phyloP scores from a whole-genome alignment of 1,140 invertebrate species.

The Conus ventricosus region DNA sequence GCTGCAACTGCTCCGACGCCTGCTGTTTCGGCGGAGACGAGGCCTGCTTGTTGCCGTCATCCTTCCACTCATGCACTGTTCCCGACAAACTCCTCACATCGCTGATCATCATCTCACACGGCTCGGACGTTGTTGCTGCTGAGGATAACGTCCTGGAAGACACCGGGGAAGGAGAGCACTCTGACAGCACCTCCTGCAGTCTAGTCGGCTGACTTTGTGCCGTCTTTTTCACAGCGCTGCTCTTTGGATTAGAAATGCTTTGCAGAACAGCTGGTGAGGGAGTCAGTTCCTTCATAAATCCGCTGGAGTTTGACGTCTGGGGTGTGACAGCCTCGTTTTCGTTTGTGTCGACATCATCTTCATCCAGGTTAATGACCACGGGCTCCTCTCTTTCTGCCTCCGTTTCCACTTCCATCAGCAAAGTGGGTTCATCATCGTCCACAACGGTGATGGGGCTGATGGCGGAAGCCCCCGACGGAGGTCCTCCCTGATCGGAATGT shows the following conservation, averaged over 20 bases:
- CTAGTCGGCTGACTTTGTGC: background rate
- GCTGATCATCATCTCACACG: conserved; percentile 4
- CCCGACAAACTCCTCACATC: conserved; percentile 2
- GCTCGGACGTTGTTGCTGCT: background rate
- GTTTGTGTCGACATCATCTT: conserved; percentile 18
- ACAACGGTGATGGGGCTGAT: conserved; percentile 34
- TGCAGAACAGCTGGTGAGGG: background rate
- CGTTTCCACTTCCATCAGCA: conserved; percentile 48
- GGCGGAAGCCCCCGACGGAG: background rate
- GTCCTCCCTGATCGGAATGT: background rate
- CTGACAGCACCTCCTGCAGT: background rate
- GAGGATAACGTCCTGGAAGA: background rate
- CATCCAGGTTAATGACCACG: conserved; percentile 23
- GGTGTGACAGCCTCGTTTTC: background rate
- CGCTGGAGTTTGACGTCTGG: background rate
- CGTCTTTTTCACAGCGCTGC: background rate
- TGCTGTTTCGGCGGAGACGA: background rate
- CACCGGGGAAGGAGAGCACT: too few species aligned
- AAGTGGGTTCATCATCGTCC: conserved; percentile 46
- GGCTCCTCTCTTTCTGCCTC: conserved; percentile 18
- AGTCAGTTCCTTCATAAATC: conserved; percentile 7
- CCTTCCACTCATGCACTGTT: background rate
- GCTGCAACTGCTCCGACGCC: background rate
- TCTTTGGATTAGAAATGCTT: background rate
- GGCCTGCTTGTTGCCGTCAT: background rate